A percentile compares a stretch with the other conserved stretches of the same genome.
phyloP scores from a whole-genome alignment of 2,888 invertebrate species.

The Leptinotarsa haldemani region DNA sequence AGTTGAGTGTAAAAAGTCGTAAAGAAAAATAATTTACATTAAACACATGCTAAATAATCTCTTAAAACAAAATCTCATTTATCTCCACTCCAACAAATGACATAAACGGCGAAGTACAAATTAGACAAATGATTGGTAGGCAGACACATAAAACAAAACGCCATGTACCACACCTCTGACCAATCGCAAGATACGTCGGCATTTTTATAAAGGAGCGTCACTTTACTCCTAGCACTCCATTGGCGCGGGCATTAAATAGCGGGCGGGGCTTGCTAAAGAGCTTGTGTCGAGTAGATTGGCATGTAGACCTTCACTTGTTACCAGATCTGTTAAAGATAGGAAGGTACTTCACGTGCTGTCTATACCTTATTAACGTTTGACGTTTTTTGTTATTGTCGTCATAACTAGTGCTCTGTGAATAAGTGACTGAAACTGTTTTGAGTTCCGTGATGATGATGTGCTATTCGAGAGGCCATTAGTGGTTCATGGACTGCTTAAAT shows the following conservation, averaged over 20 bases:
- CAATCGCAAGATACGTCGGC: conserved; percentile 52
- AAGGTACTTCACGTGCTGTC: conserved; percentile 54
- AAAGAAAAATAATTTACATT: conserved; percentile 65
- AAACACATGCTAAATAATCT: conserved; percentile 65
- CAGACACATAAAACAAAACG: conserved; percentile 48
- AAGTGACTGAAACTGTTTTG: conserved; percentile 32
- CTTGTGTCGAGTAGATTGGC: conserved; percentile 56
- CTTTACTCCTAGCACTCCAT: conserved; percentile 48
- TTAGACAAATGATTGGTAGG: conserved; percentile 62
- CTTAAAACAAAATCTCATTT: conserved; percentile 66
- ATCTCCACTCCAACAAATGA: conserved; percentile 64
- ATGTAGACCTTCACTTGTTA: conserved; percentile 63
- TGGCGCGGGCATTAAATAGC: conserved; percentile 47
- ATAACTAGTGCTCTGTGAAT: conserved; percentile 33
- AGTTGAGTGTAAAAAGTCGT: conserved; percentile 57
- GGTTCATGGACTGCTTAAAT: conserved; percentile 30
- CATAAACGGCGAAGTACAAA: conserved; percentile 59
- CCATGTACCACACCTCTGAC: conserved; percentile 50
- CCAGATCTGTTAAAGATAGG: conserved; percentile 62
- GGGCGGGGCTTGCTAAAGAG: conserved; percentile 57
- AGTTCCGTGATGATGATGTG: conserved; percentile 41
- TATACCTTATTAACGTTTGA: conserved; percentile 46
- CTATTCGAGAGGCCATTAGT: conserved; percentile 33
- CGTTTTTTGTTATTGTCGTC: conserved; percentile 31
- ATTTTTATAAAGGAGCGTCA: conserved; percentile 52